Evolutionary conservation across 2,888 invertebrate genomes (phyloP), one percentile per base, ranked within the genome.

Genomic region (Drosophila tripunctata): DNA sequence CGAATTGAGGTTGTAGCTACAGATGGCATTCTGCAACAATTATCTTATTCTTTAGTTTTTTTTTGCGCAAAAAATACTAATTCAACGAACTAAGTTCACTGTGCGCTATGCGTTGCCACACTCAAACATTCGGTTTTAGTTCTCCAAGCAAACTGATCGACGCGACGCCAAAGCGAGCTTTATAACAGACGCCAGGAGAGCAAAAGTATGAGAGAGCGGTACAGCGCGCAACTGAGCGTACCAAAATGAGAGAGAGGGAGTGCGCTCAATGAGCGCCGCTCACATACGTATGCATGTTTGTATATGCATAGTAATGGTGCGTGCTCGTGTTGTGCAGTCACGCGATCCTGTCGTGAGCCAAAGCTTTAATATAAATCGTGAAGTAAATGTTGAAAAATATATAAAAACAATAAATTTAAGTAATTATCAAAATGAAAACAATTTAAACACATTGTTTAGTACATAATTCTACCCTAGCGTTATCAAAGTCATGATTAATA

Each of bases 1-100:
- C 89, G 83, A 10, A 76, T 45, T 7, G 75, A 45, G 7, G 88
- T 69, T 31, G 80, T 69, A 72, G 87, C 61, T 43, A 38, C 70
- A 21, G 75, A 56, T 27, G 73, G 63, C 75, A 65, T 71, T 22
- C 35, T 65, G 30, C 30, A 5, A 33, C n/a, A 15, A 8, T 33
- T 43, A 22, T n/a, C 33, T 6, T n/a, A 14, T 38, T 14, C 14
- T 22, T 14, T 22, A 12, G 19, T n/a, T 10, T 33, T 6, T 19
- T 10, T 24, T 6, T 1, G 12, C 21, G n/a, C n/a, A n/a, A n/a
- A n/a, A n/a, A n/a, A n/a, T 15, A 38, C 24, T 12, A 3, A 48
- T 24, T 12, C 1, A 48, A 30, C 21, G 30, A 30, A 30, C 40
- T 17, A 4, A 24, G 15, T 24, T 24, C 19, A 30, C 38, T 5